Evolutionary conservation across 2,113 vertebrate genomes (phyloP).

Genomic region (Tenrec ecaudatus): DNA sequence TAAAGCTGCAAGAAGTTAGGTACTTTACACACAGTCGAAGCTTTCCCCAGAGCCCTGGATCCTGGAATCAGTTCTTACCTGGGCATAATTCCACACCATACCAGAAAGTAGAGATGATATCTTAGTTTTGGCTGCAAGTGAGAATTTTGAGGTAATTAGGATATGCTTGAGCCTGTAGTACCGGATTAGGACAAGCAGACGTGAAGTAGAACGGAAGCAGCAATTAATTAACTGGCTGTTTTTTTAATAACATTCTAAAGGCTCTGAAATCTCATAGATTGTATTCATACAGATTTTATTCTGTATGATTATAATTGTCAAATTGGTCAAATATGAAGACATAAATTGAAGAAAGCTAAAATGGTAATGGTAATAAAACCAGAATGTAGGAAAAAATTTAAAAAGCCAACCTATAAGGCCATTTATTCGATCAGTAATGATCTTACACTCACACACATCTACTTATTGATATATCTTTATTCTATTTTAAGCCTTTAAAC

Average conservation of each 20-base stretch:
- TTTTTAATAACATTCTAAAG: neutral
- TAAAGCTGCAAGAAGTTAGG: neutral
- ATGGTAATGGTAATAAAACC: neutral
- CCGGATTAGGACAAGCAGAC: neutral
- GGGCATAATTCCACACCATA: neutral
- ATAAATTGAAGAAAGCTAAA: neutral
- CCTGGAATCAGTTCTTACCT: neutral
- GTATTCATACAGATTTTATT: no score
- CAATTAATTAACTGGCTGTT: neutral
- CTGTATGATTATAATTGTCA: slow-evolving; percentile 6
- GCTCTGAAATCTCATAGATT: neutral
- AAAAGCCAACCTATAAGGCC: neutral
- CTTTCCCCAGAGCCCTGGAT: neutral
- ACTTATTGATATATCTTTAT: neutral
- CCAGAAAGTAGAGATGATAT: slow-evolving; percentile 27
- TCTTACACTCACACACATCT: neutral
- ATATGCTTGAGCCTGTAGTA: neutral
- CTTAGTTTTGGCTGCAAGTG: neutral
- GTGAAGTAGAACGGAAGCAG: neutral
- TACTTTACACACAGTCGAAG: neutral
- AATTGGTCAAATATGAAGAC: neutral
- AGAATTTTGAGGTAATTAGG: neutral
- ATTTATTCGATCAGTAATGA: neutral
- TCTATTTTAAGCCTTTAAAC: slow-evolving; percentile 6
- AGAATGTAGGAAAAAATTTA: neutral